A percentile compares a stretch with the other conserved stretches of the same genome.
Conservation (phyloP, 2,888 invertebrate genomes). For the Nemotelus nigrinus region DNA sequence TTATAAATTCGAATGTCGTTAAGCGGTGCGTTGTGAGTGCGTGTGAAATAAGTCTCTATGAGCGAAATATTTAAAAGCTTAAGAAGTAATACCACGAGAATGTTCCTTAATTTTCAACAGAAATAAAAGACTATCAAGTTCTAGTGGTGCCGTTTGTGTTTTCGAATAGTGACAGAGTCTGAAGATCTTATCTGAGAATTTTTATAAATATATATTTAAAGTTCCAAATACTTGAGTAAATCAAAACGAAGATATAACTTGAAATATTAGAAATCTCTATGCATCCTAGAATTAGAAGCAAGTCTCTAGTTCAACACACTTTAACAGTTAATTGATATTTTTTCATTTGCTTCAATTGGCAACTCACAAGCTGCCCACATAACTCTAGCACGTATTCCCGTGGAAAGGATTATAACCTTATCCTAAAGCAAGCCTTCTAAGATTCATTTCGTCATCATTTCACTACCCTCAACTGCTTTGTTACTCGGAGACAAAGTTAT, state of each 20-base stretch:
- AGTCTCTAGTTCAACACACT: too few relatives aligned
- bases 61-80: slow-evolving; percentile 48
- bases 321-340: too few relatives aligned
- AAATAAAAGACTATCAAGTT: neutral
- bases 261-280: too few relatives aligned
- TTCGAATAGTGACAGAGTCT: too few relatives aligned
- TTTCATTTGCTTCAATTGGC: neutral
- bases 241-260: too few relatives aligned
- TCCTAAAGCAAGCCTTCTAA: neutral
- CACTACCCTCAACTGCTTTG: neutral
- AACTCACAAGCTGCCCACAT: slow-evolving; percentile 14
- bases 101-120: slow-evolving; percentile 41
- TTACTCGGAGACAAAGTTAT: slow-evolving; percentile 22
- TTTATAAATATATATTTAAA: too few relatives aligned
- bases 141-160: too few relatives aligned
- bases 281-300: too few relatives aligned
- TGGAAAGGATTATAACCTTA: slow-evolving; percentile 46
- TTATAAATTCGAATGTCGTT: slow-evolving; percentile 17
- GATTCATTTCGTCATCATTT: slow-evolving; percentile 19
- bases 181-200: too few relatives aligned
- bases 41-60: slow-evolving; percentile 45
- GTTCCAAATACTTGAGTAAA: too few relatives aligned
- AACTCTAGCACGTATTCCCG: slow-evolving; percentile 44
- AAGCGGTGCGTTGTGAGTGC: slow-evolving; percentile 21
- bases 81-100: slow-evolving; percentile 41